phyloP scores from a whole-genome alignment of 1,140 invertebrate genomes.

The Cydia splendana region DNA sequence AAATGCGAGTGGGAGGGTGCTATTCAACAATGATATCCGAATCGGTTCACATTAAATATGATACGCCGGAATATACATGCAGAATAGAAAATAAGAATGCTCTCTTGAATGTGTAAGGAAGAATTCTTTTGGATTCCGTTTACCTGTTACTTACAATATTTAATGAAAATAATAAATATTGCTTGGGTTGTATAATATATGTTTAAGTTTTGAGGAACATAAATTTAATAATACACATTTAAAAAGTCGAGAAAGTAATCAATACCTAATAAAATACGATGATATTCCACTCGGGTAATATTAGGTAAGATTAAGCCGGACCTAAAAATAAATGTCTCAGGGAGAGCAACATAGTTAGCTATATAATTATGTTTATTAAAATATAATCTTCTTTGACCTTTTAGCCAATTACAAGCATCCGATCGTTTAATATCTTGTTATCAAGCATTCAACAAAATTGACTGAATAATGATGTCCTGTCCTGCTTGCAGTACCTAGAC shows the following conservation, averaged over 20 bases:
- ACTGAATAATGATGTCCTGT: not conserved
- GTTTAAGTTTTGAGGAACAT: too few species aligned
- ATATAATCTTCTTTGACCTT: slow-evolving; percentile 1
- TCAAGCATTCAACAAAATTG: not conserved
- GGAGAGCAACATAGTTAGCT: not conserved
- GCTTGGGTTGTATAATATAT: too few species aligned
- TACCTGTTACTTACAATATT: not conserved
- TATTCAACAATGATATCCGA: slow-evolving; percentile 1
- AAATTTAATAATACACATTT: too few species aligned
- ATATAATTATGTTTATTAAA: not conserved
- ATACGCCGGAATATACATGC: not conserved
- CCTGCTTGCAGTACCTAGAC: not conserved
- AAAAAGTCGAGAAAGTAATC: too few species aligned
- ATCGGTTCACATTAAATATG: not conserved
- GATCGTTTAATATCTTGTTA: not conserved
- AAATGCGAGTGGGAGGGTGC: slow-evolving; percentile 11
- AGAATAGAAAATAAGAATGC: not conserved
- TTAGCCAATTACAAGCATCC: not conserved
- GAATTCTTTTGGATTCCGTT: not conserved
- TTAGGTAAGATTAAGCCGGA: too few species aligned
- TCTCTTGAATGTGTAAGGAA: not conserved
- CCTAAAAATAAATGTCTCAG: not conserved
- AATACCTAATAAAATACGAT: too few species aligned
- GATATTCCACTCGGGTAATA: too few species aligned
- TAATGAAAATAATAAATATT: not conserved